Base-by-base conservation (phyloP, 2,113 vertebrate genomes). In the Tyrannus savana region DNA sequence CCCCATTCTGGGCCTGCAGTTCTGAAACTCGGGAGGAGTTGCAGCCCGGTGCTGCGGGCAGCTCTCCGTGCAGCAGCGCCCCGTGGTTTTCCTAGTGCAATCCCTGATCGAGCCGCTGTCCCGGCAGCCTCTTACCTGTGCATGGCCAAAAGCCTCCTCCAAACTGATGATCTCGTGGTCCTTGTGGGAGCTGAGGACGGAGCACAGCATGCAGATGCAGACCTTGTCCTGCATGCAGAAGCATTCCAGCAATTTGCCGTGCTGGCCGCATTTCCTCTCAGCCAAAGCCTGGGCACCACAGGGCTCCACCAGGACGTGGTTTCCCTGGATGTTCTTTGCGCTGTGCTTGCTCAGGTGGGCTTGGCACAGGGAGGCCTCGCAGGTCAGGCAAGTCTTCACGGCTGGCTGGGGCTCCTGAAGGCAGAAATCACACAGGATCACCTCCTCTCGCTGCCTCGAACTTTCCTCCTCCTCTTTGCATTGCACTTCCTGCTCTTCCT, bases 271-370 rank as follows among this genome's bases (percentile, higher is more conserved):
- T 60, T 96, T 98, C 93, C 98, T 98, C 60, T 98, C 90, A 17
- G 98, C 98, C 97, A 98, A 89, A 69, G 96, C 84, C 21, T 74
- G 95, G 14, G 12, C n/a, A 2, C 3, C 1, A 3, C 98, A 98
- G 72, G 98, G 98, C 44, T 98, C 98, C 64, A 98, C 80, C 96
- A 99, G 97, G 94, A 98, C 96, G 27, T 98, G 98, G 83, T 93
- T 93, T 19, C 33, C 87, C 77, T 37, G 72, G 47, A 1, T 2
- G 22, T 1, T 4, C 84, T 97, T 98, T 19, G 94, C 92, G 33
- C 94, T 96, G 88, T 98, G 98, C 14, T 97, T 98, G 94, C 97
- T 97, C 96, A 98, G 96, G 94, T 99, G 98, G 62, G 98, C 98
- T 63, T 97, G 98, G 73, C 98, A 99, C 92, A 99, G 98, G 14